Evolutionary conservation across 1,140 invertebrate species (phyloP), one percentile per base, ranked within the genome.

Genomic region (Gonatopus flavifemur): DNA sequence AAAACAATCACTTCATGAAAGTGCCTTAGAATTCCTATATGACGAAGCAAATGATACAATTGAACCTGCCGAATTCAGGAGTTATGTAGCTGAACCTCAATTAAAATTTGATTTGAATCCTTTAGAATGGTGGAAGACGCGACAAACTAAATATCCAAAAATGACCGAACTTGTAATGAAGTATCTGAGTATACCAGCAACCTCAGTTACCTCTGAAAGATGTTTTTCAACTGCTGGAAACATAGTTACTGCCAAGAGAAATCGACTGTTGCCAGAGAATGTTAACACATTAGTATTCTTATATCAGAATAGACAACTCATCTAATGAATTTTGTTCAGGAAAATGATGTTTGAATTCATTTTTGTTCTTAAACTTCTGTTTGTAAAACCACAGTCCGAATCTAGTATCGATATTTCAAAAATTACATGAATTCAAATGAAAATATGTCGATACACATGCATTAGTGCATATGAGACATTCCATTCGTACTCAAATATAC

Each of bases 201-300:
- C 55, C n/a, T 57, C 55, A 15, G 49, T 47, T 9, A 25, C 25
- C 19, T 56, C 54, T 12, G 54, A 52, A 32, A 12, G 54, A 20
- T 16, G 25, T 18, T 57, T 57, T 32, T 49, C 41, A 10, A 57
- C 50, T 2, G 36, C 40, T 12, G 55, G 50, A 45, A 57, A 53
- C 39, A 50, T 54, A 24, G 44, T 58, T 9, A 51, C 46, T 0
- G 12, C 47, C 3, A 58, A 58, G 38, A 31, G 42, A 7, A 54
- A 21, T 35, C 48, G 35, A 22, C 31, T 58, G 9, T 43, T 41
- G 12, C 10, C 31, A 5, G 51, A 54, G 5, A 54, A 58, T 37
- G 48, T 58, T 2, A 51, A 58, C 42, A 28, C 54, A 9, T 35
- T 54, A 37, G 51, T 58, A 3, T 58, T 51, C 39, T 21, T 58